Percentiles rank a stretch among this genome's conserved stretches.
These are phyloP conservation scores for Drosophila algonquin DNA, from an alignment of 2,888 invertebrate genomes.

Conservation along the genomic window DNA sequence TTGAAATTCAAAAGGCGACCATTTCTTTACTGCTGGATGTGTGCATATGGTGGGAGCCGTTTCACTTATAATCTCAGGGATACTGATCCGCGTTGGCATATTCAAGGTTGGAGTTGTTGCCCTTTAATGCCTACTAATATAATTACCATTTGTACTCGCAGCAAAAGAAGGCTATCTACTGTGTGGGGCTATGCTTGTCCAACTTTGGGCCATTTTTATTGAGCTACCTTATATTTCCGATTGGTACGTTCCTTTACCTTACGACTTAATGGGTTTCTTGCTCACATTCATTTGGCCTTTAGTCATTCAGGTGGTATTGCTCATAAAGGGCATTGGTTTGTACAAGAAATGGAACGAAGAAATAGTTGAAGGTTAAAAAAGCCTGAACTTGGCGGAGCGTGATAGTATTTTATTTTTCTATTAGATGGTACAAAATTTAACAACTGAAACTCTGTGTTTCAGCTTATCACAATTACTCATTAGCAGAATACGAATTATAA, in stretches of 20 bases:
- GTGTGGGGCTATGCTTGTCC: not conserved
- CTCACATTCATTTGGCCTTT: not conserved
- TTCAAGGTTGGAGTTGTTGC: not conserved
- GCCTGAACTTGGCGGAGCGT: not conserved
- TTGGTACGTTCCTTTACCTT: not conserved
- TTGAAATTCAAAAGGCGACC: not conserved
- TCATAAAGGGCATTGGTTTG: not conserved
- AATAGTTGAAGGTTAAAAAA: not conserved
- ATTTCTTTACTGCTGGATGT: not conserved
- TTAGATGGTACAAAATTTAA: not conserved
- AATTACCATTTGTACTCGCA: not conserved
- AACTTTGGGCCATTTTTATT: not conserved
- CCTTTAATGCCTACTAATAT: too few relatives aligned
- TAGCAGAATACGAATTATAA: not conserved
- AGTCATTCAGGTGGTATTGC: not conserved
- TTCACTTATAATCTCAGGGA: not conserved
- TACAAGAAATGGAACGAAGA: not conserved
- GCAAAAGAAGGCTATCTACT: not conserved
- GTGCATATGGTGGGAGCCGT: not conserved
- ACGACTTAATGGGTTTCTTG: not conserved
- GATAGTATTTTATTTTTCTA: not conserved
- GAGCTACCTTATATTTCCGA: not conserved
- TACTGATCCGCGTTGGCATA: not conserved
- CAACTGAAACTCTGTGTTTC: not conserved
- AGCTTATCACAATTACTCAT: slow-evolving; percentile 14